Conservation (phyloP, 2,888 invertebrate species). For the Taenaris catops region DNA sequence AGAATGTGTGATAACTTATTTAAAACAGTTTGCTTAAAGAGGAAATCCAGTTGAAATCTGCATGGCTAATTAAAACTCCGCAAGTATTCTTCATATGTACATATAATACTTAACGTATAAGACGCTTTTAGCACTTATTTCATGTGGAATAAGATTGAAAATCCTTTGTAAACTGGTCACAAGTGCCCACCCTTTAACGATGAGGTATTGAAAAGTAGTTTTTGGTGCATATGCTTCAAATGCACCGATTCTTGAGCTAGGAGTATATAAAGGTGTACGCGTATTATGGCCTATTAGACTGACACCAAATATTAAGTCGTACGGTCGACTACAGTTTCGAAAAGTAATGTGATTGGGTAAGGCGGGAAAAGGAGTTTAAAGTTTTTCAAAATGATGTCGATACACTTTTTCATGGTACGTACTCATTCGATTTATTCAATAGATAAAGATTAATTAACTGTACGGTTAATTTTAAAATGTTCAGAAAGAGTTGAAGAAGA, state of each 20-base stretch:
- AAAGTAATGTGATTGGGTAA: conserved; percentile 41
- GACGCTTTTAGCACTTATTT: conserved; percentile 1
- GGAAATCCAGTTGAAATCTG: conserved; percentile 10
- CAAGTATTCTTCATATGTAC: too few relatives aligned
- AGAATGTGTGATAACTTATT: too few relatives aligned
- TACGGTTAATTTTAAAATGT: too few relatives aligned
- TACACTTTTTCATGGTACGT: conserved; percentile 32
- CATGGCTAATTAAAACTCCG: too few relatives aligned
- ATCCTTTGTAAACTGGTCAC: neutral
- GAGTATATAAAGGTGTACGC: conserved; percentile 31
- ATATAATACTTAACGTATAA: too few relatives aligned
- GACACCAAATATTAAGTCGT: conserved; percentile 27
- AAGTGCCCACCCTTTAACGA: conserved; percentile 12
- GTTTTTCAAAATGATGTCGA: conserved; percentile 29
- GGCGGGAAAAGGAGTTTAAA: conserved; percentile 22
- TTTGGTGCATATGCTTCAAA: conserved; percentile 14
- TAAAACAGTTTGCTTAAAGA: conserved; percentile 9
- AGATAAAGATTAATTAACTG: too few relatives aligned
- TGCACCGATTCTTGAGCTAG: conserved; percentile 15
- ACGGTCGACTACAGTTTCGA: conserved; percentile 26
- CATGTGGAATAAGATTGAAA: neutral
- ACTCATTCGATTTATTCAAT: too few relatives aligned
- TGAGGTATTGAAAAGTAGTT: conserved; percentile 15
- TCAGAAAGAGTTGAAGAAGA: too few relatives aligned
- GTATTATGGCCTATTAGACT: conserved; percentile 23